Evolutionary conservation across 1,140 invertebrate species (phyloP).

Genomic region (Pseudomyrmex gracilis): DNA sequence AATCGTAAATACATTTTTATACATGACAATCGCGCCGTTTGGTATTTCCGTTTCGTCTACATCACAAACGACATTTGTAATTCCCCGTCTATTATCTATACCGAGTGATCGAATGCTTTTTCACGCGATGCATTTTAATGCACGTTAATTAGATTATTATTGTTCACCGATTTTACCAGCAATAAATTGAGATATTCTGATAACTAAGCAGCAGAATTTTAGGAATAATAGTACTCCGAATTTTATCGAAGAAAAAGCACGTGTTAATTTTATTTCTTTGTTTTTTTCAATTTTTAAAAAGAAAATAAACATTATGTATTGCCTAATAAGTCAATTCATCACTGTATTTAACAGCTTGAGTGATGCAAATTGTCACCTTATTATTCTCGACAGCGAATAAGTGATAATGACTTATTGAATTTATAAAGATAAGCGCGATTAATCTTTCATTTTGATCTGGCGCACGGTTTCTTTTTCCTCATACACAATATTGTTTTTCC

Average conservation of each 20-base stretch:
- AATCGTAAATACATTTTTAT: slow-evolving; percentile 53
- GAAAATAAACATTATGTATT: not conserved
- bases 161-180: not conserved
- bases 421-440: not conserved
- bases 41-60: slow-evolving; percentile 37
- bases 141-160: not conserved
- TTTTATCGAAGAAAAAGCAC: not conserved
- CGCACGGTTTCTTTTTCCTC: slow-evolving; percentile 21
- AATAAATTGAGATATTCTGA: not conserved
- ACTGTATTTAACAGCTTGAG: not conserved
- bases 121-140: not conserved
- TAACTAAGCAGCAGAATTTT: not conserved
- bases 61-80: slow-evolving; percentile 15
- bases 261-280: not conserved
- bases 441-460: not conserved
- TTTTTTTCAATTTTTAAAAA: not conserved
- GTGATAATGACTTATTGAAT: not conserved
- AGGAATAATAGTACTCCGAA: not conserved
- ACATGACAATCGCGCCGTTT: slow-evolving; percentile 19
- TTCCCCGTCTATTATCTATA: not conserved
- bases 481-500: not conserved
- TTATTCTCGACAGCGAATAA: not conserved
- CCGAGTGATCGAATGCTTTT: not conserved
- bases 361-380: slow-evolving; percentile 6
- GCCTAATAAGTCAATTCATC: not conserved